These are phyloP conservation scores for Aspidapion aeneum DNA, from an alignment of 2,888 invertebrate species.

Conservation along the genomic window DNA sequence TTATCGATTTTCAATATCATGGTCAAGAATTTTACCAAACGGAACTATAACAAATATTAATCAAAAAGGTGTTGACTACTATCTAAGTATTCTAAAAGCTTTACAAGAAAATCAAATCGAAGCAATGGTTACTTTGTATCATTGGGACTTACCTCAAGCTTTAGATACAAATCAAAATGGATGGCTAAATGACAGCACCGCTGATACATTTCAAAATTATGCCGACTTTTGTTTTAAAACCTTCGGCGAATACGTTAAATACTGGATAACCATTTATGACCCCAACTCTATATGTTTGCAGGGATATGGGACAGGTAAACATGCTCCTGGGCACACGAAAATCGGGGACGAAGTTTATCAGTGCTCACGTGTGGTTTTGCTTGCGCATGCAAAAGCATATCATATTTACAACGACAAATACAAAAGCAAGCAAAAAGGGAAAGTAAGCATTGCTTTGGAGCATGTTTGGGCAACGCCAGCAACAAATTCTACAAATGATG, in stretches of 20 bases:
- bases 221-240: constrained; percentile 53
- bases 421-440: not conserved
- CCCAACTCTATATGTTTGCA: not conserved
- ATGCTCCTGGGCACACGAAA: not conserved
- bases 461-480: no score
- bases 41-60: not conserved
- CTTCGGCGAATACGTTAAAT: constrained; percentile 56
- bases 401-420: not conserved
- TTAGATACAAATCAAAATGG: constrained; percentile 50
- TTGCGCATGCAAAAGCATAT: not conserved
- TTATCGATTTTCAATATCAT: not conserved
- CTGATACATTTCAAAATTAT: constrained; percentile 58
- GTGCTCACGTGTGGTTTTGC: not conserved
- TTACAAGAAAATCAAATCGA: constrained; percentile 44
- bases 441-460: not conserved
- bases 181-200: constrained; percentile 58
- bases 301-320: not conserved
- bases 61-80: not conserved
- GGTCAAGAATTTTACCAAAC: not conserved
- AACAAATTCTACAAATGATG: no score
- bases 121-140: constrained; percentile 62
- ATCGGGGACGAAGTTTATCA: not conserved
- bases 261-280: constrained; percentile 67
- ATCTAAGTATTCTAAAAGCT: not conserved
- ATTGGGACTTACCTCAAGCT: constrained; percentile 43